These are phyloP conservation scores for Pangasius krempfi DNA, from an alignment of 2,797 vertebrate species.

Conservation along the genomic window DNA sequence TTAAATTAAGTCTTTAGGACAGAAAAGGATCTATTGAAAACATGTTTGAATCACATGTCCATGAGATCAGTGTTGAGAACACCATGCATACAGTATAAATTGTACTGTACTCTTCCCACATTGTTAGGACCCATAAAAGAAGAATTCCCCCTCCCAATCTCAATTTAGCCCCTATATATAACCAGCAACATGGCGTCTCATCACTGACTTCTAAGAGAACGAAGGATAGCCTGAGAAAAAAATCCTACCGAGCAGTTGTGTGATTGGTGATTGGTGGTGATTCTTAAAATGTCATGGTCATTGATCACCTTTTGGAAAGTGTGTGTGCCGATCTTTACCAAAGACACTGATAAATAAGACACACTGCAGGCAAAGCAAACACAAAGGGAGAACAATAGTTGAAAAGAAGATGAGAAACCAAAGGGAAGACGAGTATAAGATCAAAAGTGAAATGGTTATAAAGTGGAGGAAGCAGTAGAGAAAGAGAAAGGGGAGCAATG, in stretches of 20 bases:
- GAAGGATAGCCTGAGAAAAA: slow-evolving; percentile 2
- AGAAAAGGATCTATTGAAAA: background rate
- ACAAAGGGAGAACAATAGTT: slow-evolving; percentile 2
- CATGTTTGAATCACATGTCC: background rate
- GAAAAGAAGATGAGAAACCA: slow-evolving; percentile 22
- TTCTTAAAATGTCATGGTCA: slow-evolving; percentile 29
- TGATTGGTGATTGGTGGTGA: slow-evolving; percentile 27
- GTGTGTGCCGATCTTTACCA: slow-evolving; percentile 28
- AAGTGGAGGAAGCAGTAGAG: slow-evolving; percentile 20
- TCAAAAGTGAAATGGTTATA: slow-evolving; percentile 28
- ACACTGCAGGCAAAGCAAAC: background rate
- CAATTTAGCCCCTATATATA: background rate
- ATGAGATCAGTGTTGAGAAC: background rate
- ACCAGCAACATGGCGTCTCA: background rate
- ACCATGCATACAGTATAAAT: background rate
- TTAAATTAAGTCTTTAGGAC: background rate
- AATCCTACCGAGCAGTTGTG: slow-evolving; percentile 8
- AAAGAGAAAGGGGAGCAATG: slow-evolving; percentile 41
- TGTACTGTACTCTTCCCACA: background rate
- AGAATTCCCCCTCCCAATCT: background rate
- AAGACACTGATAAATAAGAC: slow-evolving; percentile 19
- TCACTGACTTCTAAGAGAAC: background rate
- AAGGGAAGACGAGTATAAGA: slow-evolving; percentile 5
- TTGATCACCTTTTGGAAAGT: slow-evolving; percentile 41
- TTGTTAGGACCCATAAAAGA: background rate